Evolutionary conservation across 2,113 vertebrate species (phyloP), one percentile per base, ranked within the genome.

Genomic region (Petrocephalus microphthalmus): DNA sequence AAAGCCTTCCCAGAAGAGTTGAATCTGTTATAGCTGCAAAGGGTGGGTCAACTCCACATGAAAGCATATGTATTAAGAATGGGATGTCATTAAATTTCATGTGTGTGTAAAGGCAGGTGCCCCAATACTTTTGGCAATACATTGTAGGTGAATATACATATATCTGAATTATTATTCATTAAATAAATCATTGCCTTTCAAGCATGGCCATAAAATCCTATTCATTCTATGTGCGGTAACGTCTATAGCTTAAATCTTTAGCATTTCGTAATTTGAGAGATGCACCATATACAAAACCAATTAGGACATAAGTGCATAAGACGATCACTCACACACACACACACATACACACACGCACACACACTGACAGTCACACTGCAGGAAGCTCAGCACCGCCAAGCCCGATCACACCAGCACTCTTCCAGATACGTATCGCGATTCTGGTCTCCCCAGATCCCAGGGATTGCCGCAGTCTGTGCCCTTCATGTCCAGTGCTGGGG

Each of bases 271-370:
- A 33, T 74, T 74, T 74, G 33, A 74, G 71, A 74, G 29, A 74
- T 19, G 33, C 33, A 19, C 67, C 29, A 37, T 37, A 33, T 74
- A 74, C 11, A 33, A 37, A 74, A 74, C 11, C 13, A 15, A 37
- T 74, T 15, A 74, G 67, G 33, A 42, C 17, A 85, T 45, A n/a
- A n/a, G 33, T 49, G 53, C 51, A 56, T 54, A 45, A 64, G 60
- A 87, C 37, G 20, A 0, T 29, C 51, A 22, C 37, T 25, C 53
- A 60, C 74, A 88, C 49, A 84, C 87, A 88, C 87, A 88, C 87
- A 60, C 88, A 64, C 82, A 64, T 53, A 33, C 83, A 85, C 47
- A 7, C 1, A 20, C 78, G 5, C 33, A 49, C 47, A n/a, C 67
- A 47, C 67, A 22, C 87, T 25, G 29, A 60, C 67, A 81, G 49